These are phyloP conservation scores for Diglossa brunneiventris DNA, from an alignment of 2,113 vertebrate genomes.

Conservation along the genomic window DNA sequence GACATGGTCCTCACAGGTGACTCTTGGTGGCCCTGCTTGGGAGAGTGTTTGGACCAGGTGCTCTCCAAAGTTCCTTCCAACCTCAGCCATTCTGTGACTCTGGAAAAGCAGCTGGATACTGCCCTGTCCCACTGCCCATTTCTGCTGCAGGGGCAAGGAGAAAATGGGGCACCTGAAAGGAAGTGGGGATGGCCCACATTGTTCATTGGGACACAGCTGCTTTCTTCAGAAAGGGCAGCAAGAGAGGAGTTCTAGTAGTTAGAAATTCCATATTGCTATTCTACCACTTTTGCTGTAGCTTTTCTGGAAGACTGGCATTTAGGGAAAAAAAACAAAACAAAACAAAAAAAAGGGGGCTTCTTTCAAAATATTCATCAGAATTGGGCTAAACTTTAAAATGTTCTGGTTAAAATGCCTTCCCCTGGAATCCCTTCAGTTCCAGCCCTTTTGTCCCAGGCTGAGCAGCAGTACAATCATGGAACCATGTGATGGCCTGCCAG, in stretches of 20 bases:
- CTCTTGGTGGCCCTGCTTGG: neutral
- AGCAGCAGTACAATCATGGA: neutral
- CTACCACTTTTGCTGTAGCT: neutral
- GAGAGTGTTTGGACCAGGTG: neutral
- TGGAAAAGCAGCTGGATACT: neutral
- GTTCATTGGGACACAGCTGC: neutral
- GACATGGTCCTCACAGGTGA: neutral
- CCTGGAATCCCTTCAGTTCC: neutral
- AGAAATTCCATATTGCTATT: neutral
- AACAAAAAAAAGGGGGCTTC: neutral
- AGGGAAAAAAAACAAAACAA: rapidly evolving
- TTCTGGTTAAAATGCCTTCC: neutral
- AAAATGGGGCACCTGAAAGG: neutral
- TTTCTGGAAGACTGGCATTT: neutral
- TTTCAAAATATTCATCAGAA: neutral
- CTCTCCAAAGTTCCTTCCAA: neutral
- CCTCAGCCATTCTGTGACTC: neutral
- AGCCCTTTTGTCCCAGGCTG: neutral
- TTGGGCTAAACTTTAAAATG: neutral
- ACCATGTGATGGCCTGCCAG: neutral
- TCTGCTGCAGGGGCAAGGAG: neutral
- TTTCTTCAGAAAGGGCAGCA: neutral
- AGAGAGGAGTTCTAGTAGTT: neutral
- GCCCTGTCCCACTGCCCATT: neutral
- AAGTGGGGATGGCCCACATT: neutral